phyloP scores from a whole-genome alignment of 2,888 invertebrate species.

The Pristionchus japonicus region DNA sequence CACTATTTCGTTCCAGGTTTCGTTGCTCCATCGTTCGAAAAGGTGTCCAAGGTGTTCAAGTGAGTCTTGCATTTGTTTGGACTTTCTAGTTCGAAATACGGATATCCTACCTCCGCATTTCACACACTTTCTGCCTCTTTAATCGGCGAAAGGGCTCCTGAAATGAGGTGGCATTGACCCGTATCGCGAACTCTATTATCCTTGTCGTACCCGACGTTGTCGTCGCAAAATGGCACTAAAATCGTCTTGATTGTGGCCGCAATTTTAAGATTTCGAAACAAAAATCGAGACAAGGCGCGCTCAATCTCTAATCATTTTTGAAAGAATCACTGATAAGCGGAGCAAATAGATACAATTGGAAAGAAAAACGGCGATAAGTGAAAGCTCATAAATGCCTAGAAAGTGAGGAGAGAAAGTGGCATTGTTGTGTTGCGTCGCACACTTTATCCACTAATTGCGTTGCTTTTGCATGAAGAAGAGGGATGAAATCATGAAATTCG shows the following conservation, averaged over 20 bases:
- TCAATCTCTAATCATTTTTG: not conserved
- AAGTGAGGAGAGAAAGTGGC: not conserved
- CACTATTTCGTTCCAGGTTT: conserved; percentile 49
- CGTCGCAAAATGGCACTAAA: too few relatives aligned
- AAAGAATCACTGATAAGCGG: not conserved
- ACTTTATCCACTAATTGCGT: not conserved
- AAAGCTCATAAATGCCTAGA: not conserved
- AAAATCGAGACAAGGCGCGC: too few relatives aligned
- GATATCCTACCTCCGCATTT: too few relatives aligned
- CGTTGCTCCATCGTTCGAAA: conserved; percentile 77
- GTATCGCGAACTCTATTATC: too few relatives aligned
- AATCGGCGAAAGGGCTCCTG: too few relatives aligned
- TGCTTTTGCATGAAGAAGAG: not conserved
- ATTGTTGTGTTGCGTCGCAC: not conserved
- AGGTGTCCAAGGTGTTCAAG: conserved; percentile 72
- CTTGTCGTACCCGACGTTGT: too few relatives aligned
- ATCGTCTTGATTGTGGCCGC: too few relatives aligned
- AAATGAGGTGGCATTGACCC: too few relatives aligned
- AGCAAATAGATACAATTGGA: not conserved
- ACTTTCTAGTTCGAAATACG: too few relatives aligned
- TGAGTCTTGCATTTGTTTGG: too few relatives aligned
- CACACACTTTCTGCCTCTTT: too few relatives aligned
- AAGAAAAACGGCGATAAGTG: not conserved
- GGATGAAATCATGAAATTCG: too few relatives aligned
- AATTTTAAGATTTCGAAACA: not conserved